phyloP scores from a whole-genome alignment of 1,140 invertebrate genomes.

The Drosophila tristis region DNA sequence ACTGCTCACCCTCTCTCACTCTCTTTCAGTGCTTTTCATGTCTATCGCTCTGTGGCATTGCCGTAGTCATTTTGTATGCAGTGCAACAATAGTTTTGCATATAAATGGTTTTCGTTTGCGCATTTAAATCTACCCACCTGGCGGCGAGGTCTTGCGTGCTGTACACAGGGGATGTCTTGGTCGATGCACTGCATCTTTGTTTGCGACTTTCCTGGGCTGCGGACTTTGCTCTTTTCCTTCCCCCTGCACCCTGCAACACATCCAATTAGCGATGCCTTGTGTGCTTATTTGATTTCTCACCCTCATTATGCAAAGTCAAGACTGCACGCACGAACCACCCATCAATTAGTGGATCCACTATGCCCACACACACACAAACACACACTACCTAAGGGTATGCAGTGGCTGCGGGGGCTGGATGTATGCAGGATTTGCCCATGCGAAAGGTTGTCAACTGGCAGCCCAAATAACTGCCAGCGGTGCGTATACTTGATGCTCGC shows the following conservation, averaged over 20 bases:
- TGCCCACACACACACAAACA: conserved; percentile 6
- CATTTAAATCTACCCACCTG: conserved; percentile 76
- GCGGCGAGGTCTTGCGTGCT: conserved; percentile 5
- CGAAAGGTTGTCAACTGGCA: conserved; percentile 37
- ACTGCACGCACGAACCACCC: conserved; percentile 11
- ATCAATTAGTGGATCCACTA: conserved; percentile 29
- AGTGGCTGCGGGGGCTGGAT: too few species aligned
- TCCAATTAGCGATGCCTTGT: conserved; percentile 54
- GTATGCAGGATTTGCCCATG: neutral
- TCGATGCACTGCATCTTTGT: conserved; percentile 56
- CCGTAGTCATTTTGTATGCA: conserved; percentile 77
- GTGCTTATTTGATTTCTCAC: conserved; percentile 46
- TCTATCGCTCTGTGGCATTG: conserved; percentile 17
- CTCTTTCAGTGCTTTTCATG: conserved; percentile 9
- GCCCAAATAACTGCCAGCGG: conserved; percentile 20
- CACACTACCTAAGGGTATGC: too few species aligned
- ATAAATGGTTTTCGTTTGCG: conserved; percentile 82
- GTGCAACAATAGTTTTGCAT: conserved; percentile 84
- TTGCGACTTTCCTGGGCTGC: conserved; percentile 15
- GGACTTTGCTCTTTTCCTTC: conserved; percentile 4
- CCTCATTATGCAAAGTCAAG: conserved; percentile 63
- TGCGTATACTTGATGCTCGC: conserved; percentile 50
- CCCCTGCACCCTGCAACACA: neutral
- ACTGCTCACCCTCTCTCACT: conserved; percentile 5
- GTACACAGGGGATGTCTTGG: neutral